Percentiles rank a stretch among this genome's conserved stretches.
Evolutionary conservation across 2,888 invertebrate species (phyloP).

Genomic region (Lagria hirta): DNA sequence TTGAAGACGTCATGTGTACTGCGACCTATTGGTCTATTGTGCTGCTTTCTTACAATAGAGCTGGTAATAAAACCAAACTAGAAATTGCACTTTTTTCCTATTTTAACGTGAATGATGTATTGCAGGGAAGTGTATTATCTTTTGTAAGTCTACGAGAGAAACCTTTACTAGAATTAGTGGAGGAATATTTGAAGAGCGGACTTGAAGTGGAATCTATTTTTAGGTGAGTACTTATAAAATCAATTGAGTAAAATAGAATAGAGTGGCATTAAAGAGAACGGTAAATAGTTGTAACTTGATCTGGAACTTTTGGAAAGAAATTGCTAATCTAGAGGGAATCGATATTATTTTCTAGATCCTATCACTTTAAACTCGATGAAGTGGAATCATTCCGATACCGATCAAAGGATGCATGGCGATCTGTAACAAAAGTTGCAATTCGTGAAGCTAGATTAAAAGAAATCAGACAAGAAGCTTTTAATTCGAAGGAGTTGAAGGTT

Average conservation of each 20-base stretch:
- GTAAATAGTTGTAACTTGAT: too few relatives aligned
- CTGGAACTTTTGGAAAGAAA: too few relatives aligned
- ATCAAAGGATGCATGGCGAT: slow-evolving; percentile 92
- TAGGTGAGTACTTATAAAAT: slow-evolving; percentile 60
- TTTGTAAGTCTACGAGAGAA: slow-evolving; percentile 84
- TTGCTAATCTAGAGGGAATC: too few relatives aligned
- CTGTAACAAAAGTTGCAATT: slow-evolving; percentile 91
- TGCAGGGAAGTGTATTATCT: slow-evolving; percentile 80
- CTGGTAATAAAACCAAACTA: too few relatives aligned
- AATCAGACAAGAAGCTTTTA: slow-evolving; percentile 91
- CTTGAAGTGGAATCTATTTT: slow-evolving; percentile 65
- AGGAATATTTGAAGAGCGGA: slow-evolving; percentile 69
- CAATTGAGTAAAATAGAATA: too few relatives aligned
- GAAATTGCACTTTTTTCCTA: slow-evolving; percentile 7
- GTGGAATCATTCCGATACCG: slow-evolving; percentile 95
- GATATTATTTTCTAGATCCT: slow-evolving; percentile 70
- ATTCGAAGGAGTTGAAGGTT: slow-evolving; percentile 86
- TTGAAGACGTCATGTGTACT: too few relatives aligned
- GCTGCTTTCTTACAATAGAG: too few relatives aligned
- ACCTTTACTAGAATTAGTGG: slow-evolving; percentile 71
- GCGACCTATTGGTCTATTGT: too few relatives aligned
- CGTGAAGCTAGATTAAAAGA: slow-evolving; percentile 93
- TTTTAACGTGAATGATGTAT: slow-evolving; percentile 30
- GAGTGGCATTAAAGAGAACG: too few relatives aligned
- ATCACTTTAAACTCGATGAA: slow-evolving; percentile 92